Percentiles rank a stretch among this genome's conserved stretches.
phyloP scores from a whole-genome alignment of 2,888 invertebrate species.

The Agonopterix heracliana region DNA sequence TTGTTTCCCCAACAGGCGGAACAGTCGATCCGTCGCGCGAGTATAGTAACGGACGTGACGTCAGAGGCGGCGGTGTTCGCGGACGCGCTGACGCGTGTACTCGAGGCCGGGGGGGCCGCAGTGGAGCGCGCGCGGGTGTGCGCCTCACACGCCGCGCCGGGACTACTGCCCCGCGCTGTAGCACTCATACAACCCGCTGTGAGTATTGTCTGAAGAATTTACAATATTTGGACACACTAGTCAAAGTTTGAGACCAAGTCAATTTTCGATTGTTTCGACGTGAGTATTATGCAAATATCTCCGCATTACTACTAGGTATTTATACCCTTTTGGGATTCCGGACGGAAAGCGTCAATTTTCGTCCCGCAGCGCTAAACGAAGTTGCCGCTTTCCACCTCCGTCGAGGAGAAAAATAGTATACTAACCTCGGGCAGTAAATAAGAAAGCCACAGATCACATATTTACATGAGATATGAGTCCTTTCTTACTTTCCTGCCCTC shows the following conservation, averaged over 20 bases:
- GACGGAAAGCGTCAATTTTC: too few species aligned
- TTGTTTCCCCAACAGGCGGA: slow-evolving; percentile 33
- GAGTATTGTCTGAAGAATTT: slow-evolving; percentile 3
- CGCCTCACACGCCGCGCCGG: slow-evolving; percentile 15
- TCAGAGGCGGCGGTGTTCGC: slow-evolving; percentile 46
- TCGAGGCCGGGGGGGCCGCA: slow-evolving; percentile 49
- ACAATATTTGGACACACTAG: background rate
- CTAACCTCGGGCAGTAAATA: too few species aligned
- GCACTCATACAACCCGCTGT: slow-evolving; percentile 40
- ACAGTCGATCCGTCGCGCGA: slow-evolving; percentile 33
- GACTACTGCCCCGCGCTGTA: slow-evolving; percentile 23
- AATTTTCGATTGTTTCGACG: too few species aligned
- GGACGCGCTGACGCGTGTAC: slow-evolving; percentile 51
- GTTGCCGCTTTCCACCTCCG: too few species aligned
- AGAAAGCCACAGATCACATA: too few species aligned
- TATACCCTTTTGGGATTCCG: too few species aligned
- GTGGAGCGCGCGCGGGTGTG: slow-evolving; percentile 37
- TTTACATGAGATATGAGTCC: too few species aligned
- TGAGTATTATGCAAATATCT: too few species aligned
- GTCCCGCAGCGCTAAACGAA: too few species aligned
- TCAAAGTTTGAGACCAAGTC: background rate
- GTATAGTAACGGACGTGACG: slow-evolving; percentile 24
- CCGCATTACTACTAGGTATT: too few species aligned
- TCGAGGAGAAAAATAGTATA: too few species aligned
- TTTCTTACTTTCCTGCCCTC: too few species aligned